These are phyloP conservation scores for Popillia japonica DNA, from an alignment of 1,140 invertebrate genomes.

Conservation along the genomic window DNA sequence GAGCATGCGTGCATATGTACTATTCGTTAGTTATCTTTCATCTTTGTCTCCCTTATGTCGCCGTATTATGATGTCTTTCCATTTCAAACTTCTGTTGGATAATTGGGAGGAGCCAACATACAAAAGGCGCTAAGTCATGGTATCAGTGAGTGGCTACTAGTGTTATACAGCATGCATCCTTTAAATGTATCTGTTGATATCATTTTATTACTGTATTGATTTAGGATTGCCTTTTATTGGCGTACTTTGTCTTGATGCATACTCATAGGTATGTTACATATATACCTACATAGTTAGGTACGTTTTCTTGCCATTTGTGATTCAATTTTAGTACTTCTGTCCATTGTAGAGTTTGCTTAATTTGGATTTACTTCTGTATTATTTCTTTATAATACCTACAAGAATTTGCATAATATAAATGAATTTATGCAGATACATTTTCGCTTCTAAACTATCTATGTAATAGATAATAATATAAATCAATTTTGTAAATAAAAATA, in stretches of 20 bases:
- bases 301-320: conserved; percentile 38
- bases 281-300: conserved; percentile 17
- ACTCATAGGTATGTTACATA: no score
- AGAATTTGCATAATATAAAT: no score
- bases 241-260: conserved; percentile 39
- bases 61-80: conserved; percentile 44
- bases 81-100: conserved; percentile 49
- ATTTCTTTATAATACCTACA: no score
- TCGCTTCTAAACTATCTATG: no score
- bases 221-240: conserved; percentile 45
- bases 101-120: conserved; percentile 48
- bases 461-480: no score
- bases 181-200: conserved; percentile 32
- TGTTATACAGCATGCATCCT: conserved; percentile 34
- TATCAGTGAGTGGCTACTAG: conserved; percentile 39
- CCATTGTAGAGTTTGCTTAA: no score
- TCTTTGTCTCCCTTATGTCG: conserved; percentile 44
- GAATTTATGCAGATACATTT: no score
- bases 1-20: conserved; percentile 54
- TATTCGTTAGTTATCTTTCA: conserved; percentile 45
- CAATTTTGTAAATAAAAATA: no score
- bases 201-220: conserved; percentile 46
- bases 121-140: conserved; percentile 58
- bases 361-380: no score
- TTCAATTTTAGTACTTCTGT: no score